Percentiles rank a stretch among this genome's conserved stretches.
Conservation (phyloP, 2,797 vertebrate genomes). For the Periparus ater region DNA sequence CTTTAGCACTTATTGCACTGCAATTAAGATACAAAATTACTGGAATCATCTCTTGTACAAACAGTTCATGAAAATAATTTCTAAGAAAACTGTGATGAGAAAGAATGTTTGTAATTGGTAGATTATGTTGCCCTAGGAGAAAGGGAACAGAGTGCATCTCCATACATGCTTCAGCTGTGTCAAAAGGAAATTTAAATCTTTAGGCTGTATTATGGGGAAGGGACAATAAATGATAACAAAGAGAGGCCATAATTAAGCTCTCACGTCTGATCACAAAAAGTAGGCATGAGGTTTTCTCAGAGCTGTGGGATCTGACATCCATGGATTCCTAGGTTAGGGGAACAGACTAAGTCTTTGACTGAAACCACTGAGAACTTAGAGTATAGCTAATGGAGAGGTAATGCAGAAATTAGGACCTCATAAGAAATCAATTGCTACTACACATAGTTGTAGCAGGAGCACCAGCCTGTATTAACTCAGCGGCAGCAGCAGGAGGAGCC, state of each 20-base stretch:
- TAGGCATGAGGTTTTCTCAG: background rate
- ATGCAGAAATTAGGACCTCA: background rate
- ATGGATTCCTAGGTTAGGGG: background rate
- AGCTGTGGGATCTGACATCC: background rate
- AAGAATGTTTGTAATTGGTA: background rate
- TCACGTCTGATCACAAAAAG: accelerated
- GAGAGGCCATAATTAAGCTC: background rate
- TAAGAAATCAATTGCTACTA: accelerated
- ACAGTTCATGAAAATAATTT: too few species aligned
- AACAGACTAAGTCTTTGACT: background rate
- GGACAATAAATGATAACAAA: background rate
- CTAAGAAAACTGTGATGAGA: background rate
- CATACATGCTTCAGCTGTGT: background rate
- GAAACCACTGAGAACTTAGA: background rate
- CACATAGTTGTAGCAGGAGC: background rate
- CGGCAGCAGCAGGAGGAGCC: background rate
- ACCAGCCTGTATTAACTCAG: background rate
- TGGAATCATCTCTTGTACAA: background rate
- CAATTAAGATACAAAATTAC: background rate
- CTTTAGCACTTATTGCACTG: background rate
- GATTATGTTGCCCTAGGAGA: background rate
- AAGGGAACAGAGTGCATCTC: background rate
- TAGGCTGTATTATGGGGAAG: background rate
- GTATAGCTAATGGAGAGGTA: background rate
- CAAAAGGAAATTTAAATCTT: background rate